Evolutionary conservation across 2,113 vertebrate species (phyloP).

Genomic region (Misgurnus anguillicaudatus): DNA sequence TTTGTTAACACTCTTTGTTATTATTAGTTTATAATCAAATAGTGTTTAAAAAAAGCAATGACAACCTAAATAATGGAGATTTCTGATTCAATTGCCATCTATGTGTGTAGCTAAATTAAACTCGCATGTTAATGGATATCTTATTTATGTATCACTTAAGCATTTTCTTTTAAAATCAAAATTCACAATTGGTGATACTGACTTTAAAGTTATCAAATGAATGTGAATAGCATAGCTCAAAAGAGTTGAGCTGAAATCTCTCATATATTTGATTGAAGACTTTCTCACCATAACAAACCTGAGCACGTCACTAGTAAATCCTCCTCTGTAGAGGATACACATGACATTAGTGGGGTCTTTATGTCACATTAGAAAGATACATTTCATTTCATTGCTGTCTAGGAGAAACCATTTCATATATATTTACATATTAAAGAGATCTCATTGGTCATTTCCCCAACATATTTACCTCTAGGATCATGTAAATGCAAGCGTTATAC

Average conservation of each 20-base stretch:
- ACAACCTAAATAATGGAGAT: background rate
- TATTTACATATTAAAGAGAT: background rate
- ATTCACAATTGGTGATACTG: no score
- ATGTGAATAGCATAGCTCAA: no score
- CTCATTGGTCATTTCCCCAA: background rate
- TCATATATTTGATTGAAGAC: background rate
- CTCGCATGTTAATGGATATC: no score
- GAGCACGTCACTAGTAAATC: background rate
- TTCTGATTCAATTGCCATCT: background rate
- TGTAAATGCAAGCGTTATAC: constrained; percentile 31
- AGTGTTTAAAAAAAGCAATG: background rate
- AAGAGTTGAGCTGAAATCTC: no score
- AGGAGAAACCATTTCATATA: background rate
- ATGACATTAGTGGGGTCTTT: background rate
- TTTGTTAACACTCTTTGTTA: background rate
- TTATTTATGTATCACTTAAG: no score
- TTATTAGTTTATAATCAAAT: background rate
- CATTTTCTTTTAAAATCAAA: no score
- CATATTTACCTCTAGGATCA: background rate
- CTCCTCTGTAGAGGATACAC: background rate
- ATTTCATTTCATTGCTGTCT: background rate
- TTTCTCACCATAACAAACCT: background rate
- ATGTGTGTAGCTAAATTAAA: background rate
- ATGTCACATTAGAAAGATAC: background rate
- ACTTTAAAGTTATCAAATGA: no score